Evolutionary conservation across 1,140 invertebrate species (phyloP), one percentile per base, ranked within the genome.

Genomic region (Solenopsis invicta): DNA sequence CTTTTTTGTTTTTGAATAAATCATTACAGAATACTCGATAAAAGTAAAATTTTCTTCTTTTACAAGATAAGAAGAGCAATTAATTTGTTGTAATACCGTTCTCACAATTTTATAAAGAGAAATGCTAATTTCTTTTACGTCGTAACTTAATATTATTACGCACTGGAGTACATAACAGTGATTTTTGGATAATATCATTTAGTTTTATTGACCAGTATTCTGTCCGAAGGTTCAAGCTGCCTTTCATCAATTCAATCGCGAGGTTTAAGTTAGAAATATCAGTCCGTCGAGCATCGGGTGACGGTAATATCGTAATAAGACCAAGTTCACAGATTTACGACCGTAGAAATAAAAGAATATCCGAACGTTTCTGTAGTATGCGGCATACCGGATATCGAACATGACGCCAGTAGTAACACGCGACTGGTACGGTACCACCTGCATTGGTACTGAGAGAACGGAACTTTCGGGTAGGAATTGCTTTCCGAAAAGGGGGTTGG

Each of bases 361-460:
- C 37, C 18, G 41, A 48, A 74, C 56, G 80, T 54, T 61, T 45
- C 45, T 61, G 62, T 75, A 84, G 67, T 75, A n/a, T 67, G 77
- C 76, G 62, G 45, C 45, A 84, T 84, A 75, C 69, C 80, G 88
- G 88, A 85, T 88, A 91, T 88, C 87, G 89, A 92, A 89, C 91
- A 86, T 87, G 88, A 90, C 78, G 89, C 85, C 86, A 88, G 87
- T 90, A 91, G 90, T 90, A 94, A 92, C 92, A 93, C 93, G 93
- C 93, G 93, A 94, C 93, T 95, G 94, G 94, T 95, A 95, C 94
- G 90, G 94, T 95, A 94, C 93, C 94, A 95, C 91, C 92, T 93
- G 92, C 92, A 93, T 93, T 91, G 92, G 89, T 93, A 93, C 90
- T 89, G 85, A 87, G 90, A 89, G 86, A 87, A 84, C 67, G 69